phyloP scores from a whole-genome alignment of 1,140 invertebrate species.

The Anastrepha ludens region DNA sequence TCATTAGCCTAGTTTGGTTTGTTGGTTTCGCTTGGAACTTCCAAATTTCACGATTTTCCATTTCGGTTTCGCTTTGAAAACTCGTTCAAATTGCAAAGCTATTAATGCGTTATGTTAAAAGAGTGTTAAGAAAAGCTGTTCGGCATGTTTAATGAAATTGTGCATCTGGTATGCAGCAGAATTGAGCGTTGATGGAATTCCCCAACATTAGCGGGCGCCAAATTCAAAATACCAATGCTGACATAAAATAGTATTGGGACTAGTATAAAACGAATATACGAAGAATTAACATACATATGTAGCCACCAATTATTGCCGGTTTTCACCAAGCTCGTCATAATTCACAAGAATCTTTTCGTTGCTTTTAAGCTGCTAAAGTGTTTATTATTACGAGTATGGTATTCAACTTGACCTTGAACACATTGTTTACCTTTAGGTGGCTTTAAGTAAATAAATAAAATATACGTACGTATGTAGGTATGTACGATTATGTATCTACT shows the following conservation, averaged over 20 bases:
- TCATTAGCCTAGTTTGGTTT: too few relatives aligned
- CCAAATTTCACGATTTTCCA: too few relatives aligned
- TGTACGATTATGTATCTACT: background rate
- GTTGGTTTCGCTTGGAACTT: too few relatives aligned
- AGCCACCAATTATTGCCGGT: background rate
- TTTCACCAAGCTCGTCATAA: background rate
- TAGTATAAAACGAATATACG: background rate
- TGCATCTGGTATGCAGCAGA: background rate
- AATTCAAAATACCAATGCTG: background rate
- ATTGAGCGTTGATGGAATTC: background rate
- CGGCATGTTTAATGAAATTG: constrained; percentile 1
- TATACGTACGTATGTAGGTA: background rate
- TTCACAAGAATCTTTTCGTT: background rate
- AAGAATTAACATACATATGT: background rate
- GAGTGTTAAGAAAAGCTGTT: constrained; percentile 1
- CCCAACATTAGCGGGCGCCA: background rate
- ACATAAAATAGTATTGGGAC: too few relatives aligned
- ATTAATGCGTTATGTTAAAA: background rate
- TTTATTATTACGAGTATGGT: background rate
- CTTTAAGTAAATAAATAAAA: background rate
- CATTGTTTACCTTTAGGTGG: background rate
- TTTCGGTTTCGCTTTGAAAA: background rate
- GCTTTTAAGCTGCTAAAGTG: background rate
- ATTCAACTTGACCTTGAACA: background rate
- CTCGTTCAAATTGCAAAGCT: background rate